Evolutionary conservation across 2,113 vertebrate genomes (phyloP).

Genomic region (Cyanistes caeruleus): DNA sequence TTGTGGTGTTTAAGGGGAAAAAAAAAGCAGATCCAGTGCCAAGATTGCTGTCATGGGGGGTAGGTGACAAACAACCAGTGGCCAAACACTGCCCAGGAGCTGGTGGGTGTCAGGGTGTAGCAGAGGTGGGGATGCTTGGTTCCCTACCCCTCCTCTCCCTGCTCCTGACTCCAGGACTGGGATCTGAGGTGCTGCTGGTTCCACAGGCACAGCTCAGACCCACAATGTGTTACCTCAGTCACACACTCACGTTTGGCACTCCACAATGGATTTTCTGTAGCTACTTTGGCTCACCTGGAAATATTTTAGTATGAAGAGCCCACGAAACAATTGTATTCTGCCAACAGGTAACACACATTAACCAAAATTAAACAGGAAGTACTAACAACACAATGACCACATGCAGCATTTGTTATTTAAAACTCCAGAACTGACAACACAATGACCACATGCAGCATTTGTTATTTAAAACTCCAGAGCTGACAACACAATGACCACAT

Average conservation of each 20-base stretch:
- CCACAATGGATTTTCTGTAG: background rate
- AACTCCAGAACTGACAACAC: background rate
- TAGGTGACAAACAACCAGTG: background rate
- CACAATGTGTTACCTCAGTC: background rate
- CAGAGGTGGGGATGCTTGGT: rapidly evolving
- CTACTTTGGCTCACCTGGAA: background rate
- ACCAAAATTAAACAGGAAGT: background rate
- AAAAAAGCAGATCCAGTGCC: background rate
- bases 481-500: background rate
- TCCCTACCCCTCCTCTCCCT: background rate
- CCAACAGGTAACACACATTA: background rate
- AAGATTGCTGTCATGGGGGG: background rate
- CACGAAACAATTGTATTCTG: background rate
- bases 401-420: background rate
- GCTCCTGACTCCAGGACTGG: background rate
- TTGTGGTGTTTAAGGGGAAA: background rate
- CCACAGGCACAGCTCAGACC: background rate
- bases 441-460: background rate
- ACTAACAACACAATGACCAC: background rate
- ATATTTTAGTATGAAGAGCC: background rate
- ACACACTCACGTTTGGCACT: rapidly evolving
- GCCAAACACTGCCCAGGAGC: background rate
- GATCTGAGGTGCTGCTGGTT: background rate
- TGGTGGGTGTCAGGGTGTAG: rapidly evolving
- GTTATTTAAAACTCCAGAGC: background rate